A percentile compares a stretch with the other conserved stretches of the same genome.
phyloP scores from a whole-genome alignment of 2,797 vertebrate genomes.

The Phoebastria nigripes region DNA sequence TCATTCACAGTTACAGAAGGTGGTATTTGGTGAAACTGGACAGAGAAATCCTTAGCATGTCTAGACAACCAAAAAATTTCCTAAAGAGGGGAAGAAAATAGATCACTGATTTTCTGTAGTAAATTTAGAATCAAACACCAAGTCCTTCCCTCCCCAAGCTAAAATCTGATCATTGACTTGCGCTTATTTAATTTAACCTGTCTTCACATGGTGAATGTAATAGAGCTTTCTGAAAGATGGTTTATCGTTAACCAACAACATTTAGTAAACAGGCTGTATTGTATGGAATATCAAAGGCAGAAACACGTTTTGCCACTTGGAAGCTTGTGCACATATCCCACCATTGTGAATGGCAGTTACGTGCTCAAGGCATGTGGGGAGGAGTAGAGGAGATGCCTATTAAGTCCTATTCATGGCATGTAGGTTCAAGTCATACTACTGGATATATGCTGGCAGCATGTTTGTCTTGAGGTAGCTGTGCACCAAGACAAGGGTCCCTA shows the following conservation, averaged over 20 bases:
- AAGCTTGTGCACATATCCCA: not conserved
- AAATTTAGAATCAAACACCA: not conserved
- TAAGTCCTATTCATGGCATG: not conserved
- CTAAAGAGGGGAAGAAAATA: not conserved
- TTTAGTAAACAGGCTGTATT: not conserved
- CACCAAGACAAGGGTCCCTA: not conserved
- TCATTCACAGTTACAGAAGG: not conserved
- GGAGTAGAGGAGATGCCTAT: not conserved
- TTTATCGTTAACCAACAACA: not conserved
- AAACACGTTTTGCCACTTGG: not conserved
- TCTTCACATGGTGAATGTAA: not conserved
- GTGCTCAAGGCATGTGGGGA: no score
- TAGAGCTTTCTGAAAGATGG: not conserved
- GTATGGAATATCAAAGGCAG: not conserved
- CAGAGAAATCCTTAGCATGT: not conserved
- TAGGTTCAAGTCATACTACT: not conserved
- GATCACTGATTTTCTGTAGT: not conserved
- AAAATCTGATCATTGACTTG: not conserved
- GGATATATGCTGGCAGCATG: rapidly evolving
- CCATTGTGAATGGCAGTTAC: not conserved
- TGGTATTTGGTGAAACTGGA: not conserved
- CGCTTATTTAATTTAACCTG: not conserved
- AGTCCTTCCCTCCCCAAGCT: not conserved
- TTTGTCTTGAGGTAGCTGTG: not conserved
- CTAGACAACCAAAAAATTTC: not conserved